These are phyloP conservation scores for Botia kubotai DNA, from an alignment of 2,797 vertebrate genomes.

Conservation along the genomic window DNA sequence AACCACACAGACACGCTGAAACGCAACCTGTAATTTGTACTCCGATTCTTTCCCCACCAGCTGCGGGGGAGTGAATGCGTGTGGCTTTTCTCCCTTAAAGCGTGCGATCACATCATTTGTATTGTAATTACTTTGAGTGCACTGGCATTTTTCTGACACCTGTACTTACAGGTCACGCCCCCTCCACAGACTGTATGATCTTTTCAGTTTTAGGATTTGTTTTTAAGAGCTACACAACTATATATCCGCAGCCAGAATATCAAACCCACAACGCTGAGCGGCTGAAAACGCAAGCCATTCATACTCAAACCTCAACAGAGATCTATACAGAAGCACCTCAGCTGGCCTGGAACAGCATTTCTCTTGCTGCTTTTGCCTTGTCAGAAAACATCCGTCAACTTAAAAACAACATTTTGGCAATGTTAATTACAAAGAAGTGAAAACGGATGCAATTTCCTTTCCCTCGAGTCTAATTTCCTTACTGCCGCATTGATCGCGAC, in stretches of 20 bases:
- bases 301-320: no score
- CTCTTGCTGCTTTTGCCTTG: background rate
- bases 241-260: constrained; percentile 23
- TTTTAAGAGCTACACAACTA: no score
- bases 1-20: constrained; percentile 12
- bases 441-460: constrained; percentile 12
- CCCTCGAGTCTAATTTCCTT: constrained; percentile 23
- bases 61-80: constrained; percentile 24
- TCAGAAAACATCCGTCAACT: background rate
- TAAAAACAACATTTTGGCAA: constrained; percentile 12
- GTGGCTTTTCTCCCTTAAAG: constrained; percentile 39
- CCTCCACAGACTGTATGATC: constrained; percentile 34
- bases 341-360: background rate
- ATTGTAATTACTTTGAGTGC: constrained; percentile 70
- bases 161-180: constrained; percentile 48
- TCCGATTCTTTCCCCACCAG: constrained; percentile 25
- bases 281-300: constrained; percentile 20
- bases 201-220: constrained; percentile 48
- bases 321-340: background rate
- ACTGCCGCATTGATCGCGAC: constrained; percentile 45
- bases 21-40: constrained; percentile 48
- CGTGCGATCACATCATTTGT: constrained; percentile 67
- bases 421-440: background rate
- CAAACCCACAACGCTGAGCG: constrained; percentile 27
- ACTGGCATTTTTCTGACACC: constrained; percentile 55